phyloP scores from a whole-genome alignment of 1,140 invertebrate genomes.

The Eulimnadia texana region DNA sequence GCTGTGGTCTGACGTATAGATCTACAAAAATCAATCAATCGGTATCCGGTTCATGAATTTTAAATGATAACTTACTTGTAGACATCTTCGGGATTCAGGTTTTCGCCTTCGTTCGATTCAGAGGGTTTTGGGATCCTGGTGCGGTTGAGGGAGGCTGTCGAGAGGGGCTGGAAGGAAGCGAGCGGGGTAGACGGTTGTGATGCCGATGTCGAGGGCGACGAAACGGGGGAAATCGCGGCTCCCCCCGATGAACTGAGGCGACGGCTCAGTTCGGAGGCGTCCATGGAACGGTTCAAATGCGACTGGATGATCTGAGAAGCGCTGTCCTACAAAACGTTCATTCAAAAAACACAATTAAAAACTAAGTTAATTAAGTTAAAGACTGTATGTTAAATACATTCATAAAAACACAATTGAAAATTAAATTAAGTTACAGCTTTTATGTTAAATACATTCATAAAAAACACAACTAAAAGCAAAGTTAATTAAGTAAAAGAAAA shows the following conservation, averaged over 20 bases:
- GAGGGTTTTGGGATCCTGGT: conserved; percentile 5
- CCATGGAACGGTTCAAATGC: conserved; percentile 11
- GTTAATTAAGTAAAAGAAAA: not conserved
- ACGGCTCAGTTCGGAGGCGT: conserved; percentile 1
- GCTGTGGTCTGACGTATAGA: conserved; percentile 77
- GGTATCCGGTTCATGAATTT: not conserved
- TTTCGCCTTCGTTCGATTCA: conserved; percentile 39
- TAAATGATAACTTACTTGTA: conserved; percentile 25
- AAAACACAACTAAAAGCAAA: too few relatives aligned
- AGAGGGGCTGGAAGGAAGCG: conserved; percentile 31
- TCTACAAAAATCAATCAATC: conserved; percentile 35
- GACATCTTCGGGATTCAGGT: conserved; percentile 70
- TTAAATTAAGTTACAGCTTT: too few relatives aligned
- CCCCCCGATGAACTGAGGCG: conserved; percentile 2
- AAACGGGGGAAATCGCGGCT: conserved; percentile 19
- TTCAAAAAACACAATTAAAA: not conserved
- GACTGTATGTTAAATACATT: not conserved
- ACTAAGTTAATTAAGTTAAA: not conserved
- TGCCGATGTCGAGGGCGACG: conserved; percentile 22
- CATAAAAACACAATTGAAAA: too few relatives aligned
- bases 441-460: too few relatives aligned
- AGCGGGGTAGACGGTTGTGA: conserved; percentile 16
- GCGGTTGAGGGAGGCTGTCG: conserved; percentile 15
- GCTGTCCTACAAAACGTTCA: conserved; percentile 46
- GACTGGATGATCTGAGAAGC: conserved; percentile 58